Evolutionary conservation across 2,888 invertebrate species (phyloP).

Genomic region (Hydroisotoma schaefferi): DNA sequence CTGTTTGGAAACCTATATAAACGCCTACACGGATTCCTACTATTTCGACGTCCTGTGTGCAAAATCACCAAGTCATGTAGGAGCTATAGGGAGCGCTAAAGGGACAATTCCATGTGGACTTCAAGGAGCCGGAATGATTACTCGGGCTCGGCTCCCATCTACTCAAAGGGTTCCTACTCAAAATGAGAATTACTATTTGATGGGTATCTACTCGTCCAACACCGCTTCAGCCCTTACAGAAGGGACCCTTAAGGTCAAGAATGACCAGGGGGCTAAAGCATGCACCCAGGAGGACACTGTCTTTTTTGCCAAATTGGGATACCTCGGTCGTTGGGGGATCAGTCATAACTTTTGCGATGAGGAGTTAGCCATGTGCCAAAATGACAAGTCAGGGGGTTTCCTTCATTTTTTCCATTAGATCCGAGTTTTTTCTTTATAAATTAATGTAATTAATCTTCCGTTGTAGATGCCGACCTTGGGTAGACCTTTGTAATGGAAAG

Average conservation of each 20-base stretch:
- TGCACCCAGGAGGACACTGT: constrained; percentile 20
- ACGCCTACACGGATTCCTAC: constrained; percentile 17
- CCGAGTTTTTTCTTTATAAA: no score
- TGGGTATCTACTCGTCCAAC: constrained; percentile 38
- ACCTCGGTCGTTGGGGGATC: constrained; percentile 27
- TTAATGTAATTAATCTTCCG: no score
- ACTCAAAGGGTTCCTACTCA: neutral
- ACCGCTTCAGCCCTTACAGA: constrained; percentile 30
- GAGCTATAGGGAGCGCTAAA: neutral
- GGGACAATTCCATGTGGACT: constrained; percentile 25
- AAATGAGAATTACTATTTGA: constrained; percentile 10
- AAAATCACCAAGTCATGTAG: no score
- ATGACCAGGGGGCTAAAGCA: neutral
- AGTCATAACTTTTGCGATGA: constrained; percentile 33
- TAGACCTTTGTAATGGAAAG: constrained; percentile 24
- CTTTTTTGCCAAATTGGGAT: constrained; percentile 26
- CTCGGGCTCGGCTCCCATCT: neutral
- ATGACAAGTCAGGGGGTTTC: no score
- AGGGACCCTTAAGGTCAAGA: constrained; percentile 17
- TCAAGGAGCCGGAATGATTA: constrained; percentile 38
- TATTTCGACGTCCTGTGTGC: constrained; percentile 32
- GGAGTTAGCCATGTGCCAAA: constrained; percentile 30
- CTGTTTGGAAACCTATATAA: constrained; percentile 27
- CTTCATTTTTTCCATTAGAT: no score
- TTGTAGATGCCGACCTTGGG: constrained; percentile 35